Base-by-base conservation (phyloP, 2,797 vertebrate species). In the Malurus leucopterus region DNA sequence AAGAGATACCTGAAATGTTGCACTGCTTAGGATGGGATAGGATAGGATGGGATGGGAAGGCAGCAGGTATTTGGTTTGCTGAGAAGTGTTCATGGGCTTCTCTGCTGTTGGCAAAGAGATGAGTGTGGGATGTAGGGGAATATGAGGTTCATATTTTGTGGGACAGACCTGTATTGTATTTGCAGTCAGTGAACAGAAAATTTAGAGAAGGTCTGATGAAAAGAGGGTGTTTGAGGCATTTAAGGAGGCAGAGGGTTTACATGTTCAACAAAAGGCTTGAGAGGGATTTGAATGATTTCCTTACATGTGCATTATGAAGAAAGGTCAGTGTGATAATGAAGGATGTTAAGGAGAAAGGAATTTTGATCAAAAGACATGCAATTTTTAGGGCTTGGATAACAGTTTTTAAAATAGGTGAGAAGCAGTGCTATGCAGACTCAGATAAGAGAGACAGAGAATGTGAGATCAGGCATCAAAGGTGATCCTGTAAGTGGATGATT, bases 401-500 rank as follows among this genome's bases (percentile, higher is more conserved):
- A 53, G 34, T 32, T 72, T 90, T 89, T 65, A 75, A 68, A 89
- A 81, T 73, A 75, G 46, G 49, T 84, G 55, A 87, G 61, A 82
- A 91, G 54, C 41, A 64, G n/a, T 53, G 53, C 74, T 79, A 13
- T 75, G 41, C 8, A 43, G 57, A 40, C 54, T 84, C 29, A 72
- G 59, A 51, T 88, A 68, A 81, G 73, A 88, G 65, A 82, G 69
- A 70, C 0, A 2, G 59, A 27, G 68, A 86, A 62, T 7, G 36
- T 6, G 15, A 76, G 61, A 90, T 75, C 53, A 82, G 46, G 57
- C 81, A 67, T 82, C 53, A 86, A 72, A 95, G 65, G 40, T 82
- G 78, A 86, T 86, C 43, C 36, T 90, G 13, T 64, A 79, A 92
- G 44, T 82, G 75, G 47, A 86, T 86, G 75, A 83, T 93, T 93